A percentile compares a stretch with the other conserved stretches of the same genome.
Evolutionary conservation across 2,113 vertebrate species (phyloP).

Genomic region (Thinocorus orbignyianus): DNA sequence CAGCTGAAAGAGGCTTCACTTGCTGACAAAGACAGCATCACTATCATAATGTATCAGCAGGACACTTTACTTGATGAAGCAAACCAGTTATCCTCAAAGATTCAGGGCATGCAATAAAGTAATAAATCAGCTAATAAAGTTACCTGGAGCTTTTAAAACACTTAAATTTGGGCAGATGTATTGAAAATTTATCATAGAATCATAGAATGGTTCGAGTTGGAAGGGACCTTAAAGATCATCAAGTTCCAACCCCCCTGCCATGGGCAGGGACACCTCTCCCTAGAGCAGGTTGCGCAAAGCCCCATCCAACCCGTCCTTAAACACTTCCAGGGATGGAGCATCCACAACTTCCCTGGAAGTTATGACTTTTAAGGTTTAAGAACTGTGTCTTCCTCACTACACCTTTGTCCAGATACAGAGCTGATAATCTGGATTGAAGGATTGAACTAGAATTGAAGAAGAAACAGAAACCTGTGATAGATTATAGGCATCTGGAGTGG

Average conservation of each 20-base stretch:
- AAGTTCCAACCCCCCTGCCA: no score
- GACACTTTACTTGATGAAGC: background rate
- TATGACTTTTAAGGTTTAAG: background rate
- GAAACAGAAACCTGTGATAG: background rate
- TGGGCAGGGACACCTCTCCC: no score
- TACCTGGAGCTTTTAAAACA: background rate
- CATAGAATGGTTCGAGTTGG: no score
- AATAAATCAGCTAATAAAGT: background rate
- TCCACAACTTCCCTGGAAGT: no score
- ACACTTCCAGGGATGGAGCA: no score
- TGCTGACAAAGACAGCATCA: background rate
- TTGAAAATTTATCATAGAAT: background rate
- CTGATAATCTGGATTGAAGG: background rate
- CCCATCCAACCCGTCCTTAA: no score
- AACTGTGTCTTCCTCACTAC: background rate
- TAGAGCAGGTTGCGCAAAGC: no score
- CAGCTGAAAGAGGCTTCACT: background rate
- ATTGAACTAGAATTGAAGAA: background rate
- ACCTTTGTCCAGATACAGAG: background rate
- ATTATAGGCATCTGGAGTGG: fast-evolving
- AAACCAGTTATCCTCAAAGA: background rate
- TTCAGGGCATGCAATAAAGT: background rate
- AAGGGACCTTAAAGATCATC: no score
- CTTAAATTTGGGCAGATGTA: background rate
- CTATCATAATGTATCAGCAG: background rate